Conservation (phyloP, 1,140 invertebrate genomes). For the Copidosoma floridanum region DNA sequence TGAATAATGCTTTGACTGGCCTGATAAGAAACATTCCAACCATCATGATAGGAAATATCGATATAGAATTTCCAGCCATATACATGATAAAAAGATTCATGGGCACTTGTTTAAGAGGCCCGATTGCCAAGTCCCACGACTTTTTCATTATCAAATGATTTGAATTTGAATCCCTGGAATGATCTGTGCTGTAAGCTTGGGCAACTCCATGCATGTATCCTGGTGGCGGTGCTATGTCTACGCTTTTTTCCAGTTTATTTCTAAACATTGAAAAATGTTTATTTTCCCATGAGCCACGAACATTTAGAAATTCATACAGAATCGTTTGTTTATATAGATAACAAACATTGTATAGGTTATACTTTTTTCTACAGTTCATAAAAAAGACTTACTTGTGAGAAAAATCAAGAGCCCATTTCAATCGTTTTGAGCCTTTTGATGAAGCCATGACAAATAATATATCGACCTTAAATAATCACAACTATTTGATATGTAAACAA, state of each 20-base stretch:
- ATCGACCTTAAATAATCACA: no score
- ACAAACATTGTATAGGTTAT: conserved; percentile 10
- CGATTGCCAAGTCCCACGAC: conserved; percentile 96
- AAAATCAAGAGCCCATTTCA: conserved; percentile 57
- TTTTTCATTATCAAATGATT: conserved; percentile 89
- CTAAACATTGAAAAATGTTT: conserved; percentile 37
- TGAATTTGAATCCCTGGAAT: conserved; percentile 73
- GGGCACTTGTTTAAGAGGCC: conserved; percentile 91
- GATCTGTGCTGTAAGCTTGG: conserved; percentile 71
- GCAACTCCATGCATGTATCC: conserved; percentile 75
- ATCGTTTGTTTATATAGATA: background rate
- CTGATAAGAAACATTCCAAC: conserved; percentile 97
- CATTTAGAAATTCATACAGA: no score
- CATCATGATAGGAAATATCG: conserved; percentile 99
- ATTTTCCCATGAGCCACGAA: no score
- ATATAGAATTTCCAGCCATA: conserved; percentile 99
- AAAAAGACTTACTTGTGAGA: conserved; percentile 49
- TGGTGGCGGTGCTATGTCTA: conserved; percentile 72
- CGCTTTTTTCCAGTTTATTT: conserved; percentile 49
- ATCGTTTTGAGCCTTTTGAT: conserved; percentile 50
- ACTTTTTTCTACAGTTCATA: background rate
- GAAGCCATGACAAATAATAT: no score
- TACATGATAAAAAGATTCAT: conserved; percentile 99
- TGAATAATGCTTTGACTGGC: conserved; percentile 92
- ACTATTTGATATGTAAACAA: no score